phyloP scores from a whole-genome alignment of 2,797 vertebrate genomes.

The Lycodopsis pacificus region DNA sequence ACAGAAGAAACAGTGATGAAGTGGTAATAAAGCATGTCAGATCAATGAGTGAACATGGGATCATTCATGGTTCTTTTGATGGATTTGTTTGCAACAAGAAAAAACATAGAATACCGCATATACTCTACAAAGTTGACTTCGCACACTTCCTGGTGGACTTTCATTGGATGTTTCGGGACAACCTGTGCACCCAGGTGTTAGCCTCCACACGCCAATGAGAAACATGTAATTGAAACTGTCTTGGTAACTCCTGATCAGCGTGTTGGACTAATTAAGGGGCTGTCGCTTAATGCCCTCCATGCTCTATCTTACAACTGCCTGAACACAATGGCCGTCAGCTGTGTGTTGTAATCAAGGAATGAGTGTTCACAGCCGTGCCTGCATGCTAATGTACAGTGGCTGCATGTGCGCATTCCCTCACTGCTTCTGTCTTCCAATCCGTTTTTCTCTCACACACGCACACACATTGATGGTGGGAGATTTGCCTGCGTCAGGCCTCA shows the following conservation, averaged over 20 bases:
- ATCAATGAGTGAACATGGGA: not conserved
- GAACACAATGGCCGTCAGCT: slow-evolving; percentile 22
- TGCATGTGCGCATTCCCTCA: slow-evolving; percentile 21
- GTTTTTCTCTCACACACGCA: slow-evolving; percentile 22
- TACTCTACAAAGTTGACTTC: not conserved
- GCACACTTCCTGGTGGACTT: not conserved
- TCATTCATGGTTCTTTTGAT: not conserved
- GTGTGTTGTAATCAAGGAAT: slow-evolving; percentile 26
- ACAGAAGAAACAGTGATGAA: not conserved
- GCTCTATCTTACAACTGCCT: not conserved
- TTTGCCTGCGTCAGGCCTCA: slow-evolving; percentile 81
- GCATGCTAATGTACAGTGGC: slow-evolving; percentile 29
- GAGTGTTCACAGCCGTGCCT: slow-evolving; percentile 15
- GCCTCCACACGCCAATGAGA: slow-evolving; percentile 22
- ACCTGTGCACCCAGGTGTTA: slow-evolving; percentile 14
- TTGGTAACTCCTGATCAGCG: slow-evolving; percentile 61
- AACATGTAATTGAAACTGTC: slow-evolving; percentile 55
- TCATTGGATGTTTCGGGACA: not conserved
- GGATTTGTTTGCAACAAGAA: not conserved
- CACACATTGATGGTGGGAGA: slow-evolving; percentile 32
- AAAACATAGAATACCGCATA: not conserved
- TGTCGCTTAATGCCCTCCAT: slow-evolving; percentile 48
- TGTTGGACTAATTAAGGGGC: slow-evolving; percentile 61
- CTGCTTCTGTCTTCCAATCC: slow-evolving; percentile 20
- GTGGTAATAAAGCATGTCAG: not conserved